These are phyloP conservation scores for Priapulus caudatus DNA, from an alignment of 2,888 invertebrate species.

Conservation along the genomic window DNA sequence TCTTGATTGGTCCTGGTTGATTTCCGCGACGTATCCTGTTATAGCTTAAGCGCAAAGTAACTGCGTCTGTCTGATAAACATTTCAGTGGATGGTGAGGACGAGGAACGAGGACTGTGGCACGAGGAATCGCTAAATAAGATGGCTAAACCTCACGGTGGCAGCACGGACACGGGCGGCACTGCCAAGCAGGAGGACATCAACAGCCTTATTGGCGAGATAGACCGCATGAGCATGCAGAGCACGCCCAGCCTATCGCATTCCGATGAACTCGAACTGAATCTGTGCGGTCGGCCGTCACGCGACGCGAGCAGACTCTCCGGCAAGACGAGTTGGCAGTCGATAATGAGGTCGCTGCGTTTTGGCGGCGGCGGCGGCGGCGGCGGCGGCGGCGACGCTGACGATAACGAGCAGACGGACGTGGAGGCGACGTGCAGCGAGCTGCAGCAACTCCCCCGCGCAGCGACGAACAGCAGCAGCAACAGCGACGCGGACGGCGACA, in stretches of 20 bases:
- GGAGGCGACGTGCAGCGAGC: background rate
- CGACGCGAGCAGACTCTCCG: background rate
- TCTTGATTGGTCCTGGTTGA: no score
- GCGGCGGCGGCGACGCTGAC: background rate
- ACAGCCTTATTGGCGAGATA: background rate
- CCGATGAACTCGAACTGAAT: background rate
- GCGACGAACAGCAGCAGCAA: background rate
- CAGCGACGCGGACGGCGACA: background rate
- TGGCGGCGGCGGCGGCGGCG: background rate
- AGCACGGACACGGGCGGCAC: background rate
- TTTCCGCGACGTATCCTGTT: no score
- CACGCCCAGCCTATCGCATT: background rate
- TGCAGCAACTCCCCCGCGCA: no score
- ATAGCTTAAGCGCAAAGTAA: no score
- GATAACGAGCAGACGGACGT: background rate
- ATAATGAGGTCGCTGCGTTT: background rate
- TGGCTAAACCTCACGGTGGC: background rate
- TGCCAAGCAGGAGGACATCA: background rate
- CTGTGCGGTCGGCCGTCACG: background rate
- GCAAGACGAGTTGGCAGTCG: background rate
- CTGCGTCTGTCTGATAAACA: background rate
- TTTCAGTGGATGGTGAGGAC: background rate
- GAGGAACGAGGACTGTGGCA: background rate
- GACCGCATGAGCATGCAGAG: background rate
- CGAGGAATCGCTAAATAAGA: background rate